Conservation (phyloP, 2,113 vertebrate species). For the Equus przewalskii region DNA sequence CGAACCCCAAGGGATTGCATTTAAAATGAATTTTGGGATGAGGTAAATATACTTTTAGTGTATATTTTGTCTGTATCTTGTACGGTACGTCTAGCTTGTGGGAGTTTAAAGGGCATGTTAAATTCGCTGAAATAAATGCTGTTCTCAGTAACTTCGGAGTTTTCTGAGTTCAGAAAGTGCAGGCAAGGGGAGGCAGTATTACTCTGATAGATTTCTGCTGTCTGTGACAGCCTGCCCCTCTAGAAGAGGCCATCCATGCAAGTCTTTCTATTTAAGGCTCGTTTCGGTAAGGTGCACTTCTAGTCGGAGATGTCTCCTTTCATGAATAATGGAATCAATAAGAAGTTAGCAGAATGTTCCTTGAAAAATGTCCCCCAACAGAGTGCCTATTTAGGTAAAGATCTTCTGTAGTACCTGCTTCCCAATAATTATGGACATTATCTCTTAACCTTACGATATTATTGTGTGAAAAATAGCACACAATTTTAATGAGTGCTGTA, state of each 20-base stretch:
- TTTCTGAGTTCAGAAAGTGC: slow-evolving; percentile 19
- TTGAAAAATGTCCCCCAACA: slow-evolving; percentile 27
- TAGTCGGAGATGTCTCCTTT: slow-evolving; percentile 49
- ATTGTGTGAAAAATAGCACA: not conserved
- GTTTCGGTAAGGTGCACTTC: slow-evolving; percentile 42
- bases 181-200: not conserved
- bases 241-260: slow-evolving; percentile 32
- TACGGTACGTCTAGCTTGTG: not conserved
- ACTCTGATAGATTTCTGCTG: not conserved
- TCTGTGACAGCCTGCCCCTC: not conserved
- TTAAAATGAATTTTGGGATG: not conserved
- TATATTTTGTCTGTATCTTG: not conserved
- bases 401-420: not conserved
- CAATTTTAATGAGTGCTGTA: slow-evolving; percentile 30
- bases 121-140: slow-evolving; percentile 52
- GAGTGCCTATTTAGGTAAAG: not conserved
- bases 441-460: slow-evolving; percentile 6
- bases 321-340: slow-evolving; percentile 56
- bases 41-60: not conserved
- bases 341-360: slow-evolving; percentile 54
- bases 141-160: slow-evolving; percentile 27
- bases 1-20: not conserved
- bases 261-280: slow-evolving; percentile 61
- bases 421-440: slow-evolving; percentile 16
- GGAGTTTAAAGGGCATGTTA: not conserved